phyloP scores from a whole-genome alignment of 2,888 invertebrate species.

The Osmoderma eremita region DNA sequence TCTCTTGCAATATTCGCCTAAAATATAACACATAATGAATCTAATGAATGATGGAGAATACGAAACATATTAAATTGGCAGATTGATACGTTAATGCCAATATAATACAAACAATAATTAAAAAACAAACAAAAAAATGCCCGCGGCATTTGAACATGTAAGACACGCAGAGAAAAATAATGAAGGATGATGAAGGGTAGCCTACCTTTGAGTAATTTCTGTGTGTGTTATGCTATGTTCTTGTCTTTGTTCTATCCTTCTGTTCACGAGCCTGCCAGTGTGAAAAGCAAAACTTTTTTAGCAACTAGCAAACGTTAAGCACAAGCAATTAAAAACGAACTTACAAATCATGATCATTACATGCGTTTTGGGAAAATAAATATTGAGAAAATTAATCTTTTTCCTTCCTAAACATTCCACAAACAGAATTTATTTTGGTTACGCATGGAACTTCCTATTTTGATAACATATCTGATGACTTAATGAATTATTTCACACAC shows the following conservation, averaged over 20 bases:
- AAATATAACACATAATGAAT: slow-evolving; percentile 57
- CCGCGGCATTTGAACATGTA: background rate
- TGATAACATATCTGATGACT: background rate
- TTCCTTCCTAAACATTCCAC: background rate
- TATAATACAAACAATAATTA: background rate
- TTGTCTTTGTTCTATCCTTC: slow-evolving; percentile 74
- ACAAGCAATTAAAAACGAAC: slow-evolving; percentile 27
- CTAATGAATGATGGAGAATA: slow-evolving; percentile 39
- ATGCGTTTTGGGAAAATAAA: background rate
- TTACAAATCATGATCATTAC: background rate
- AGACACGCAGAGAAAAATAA: slow-evolving; percentile 2
- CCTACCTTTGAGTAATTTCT: slow-evolving; percentile 74
- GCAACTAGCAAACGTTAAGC: slow-evolving; percentile 39
- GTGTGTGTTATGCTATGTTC: slow-evolving; percentile 75
- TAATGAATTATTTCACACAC: no score
- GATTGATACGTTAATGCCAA: background rate
- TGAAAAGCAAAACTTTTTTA: slow-evolving; percentile 47
- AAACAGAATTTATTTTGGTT: slow-evolving; percentile 2
- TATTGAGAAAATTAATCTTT: background rate
- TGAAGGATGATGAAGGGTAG: slow-evolving; percentile 33
- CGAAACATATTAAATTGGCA: slow-evolving; percentile 13
- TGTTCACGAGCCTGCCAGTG: slow-evolving; percentile 72
- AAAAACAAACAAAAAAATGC: slow-evolving; percentile 23
- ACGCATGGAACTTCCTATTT: background rate
- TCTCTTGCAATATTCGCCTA: slow-evolving; percentile 73